Evolutionary conservation across 2,797 vertebrate species (phyloP).

Genomic region (Antrozous pallidus): DNA sequence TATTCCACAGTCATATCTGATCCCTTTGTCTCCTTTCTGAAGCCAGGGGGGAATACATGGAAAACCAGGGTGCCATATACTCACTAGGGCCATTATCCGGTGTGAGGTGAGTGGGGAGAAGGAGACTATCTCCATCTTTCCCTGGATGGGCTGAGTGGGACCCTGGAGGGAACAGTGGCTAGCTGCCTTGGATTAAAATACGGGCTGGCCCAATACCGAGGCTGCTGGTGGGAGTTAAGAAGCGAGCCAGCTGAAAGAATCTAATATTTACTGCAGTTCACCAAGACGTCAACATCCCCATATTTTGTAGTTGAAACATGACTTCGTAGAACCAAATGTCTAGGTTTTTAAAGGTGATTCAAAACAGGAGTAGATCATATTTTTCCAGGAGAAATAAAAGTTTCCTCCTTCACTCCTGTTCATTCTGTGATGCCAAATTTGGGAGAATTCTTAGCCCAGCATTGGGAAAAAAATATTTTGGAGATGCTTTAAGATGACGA

Average conservation of each 20-base stretch:
- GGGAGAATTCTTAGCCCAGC: background rate
- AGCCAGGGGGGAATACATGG: background rate
- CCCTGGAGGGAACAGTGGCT: background rate
- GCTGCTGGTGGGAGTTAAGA: conserved; percentile 9
- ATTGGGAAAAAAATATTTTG: background rate
- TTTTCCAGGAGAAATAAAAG: conserved; percentile 42
- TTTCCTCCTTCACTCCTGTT: background rate
- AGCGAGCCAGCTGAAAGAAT: conserved; percentile 17
- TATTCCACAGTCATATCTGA: background rate
- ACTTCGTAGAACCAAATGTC: conserved; percentile 15
- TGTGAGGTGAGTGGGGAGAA: background rate
- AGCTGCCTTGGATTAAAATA: conserved; percentile 27
- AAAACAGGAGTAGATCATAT: conserved; percentile 43
- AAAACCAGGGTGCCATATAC: rapidly evolving
- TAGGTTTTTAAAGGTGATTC: conserved; percentile 56
- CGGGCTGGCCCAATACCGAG: background rate
- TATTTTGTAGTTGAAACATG: conserved; percentile 43
- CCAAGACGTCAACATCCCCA: background rate
- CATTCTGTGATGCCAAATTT: conserved; percentile 16
- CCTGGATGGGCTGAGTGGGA: background rate
- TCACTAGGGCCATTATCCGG: background rate
- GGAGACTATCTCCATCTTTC: background rate
- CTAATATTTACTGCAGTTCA: conserved; percentile 49
- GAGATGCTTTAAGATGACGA: conserved; percentile 37
- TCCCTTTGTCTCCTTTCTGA: background rate